Conservation (phyloP, 2,113 vertebrate species). For the Sclerurus mexicanus region DNA sequence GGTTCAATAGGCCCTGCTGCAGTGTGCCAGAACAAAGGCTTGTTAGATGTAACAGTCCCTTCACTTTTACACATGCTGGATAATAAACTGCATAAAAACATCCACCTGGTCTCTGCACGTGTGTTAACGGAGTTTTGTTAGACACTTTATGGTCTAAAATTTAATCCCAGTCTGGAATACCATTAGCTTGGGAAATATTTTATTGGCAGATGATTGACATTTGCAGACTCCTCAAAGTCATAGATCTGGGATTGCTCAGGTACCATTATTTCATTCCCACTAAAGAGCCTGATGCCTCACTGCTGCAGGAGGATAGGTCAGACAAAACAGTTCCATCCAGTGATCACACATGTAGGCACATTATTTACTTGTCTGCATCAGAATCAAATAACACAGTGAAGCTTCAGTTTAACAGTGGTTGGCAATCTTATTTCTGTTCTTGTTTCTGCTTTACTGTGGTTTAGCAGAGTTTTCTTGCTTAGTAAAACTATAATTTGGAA, state of each 20-base stretch:
- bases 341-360: accelerated
- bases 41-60: background rate
- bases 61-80: background rate
- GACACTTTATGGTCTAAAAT: background rate
- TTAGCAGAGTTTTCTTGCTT: background rate
- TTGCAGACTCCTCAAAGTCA: background rate
- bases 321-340: background rate
- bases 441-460: background rate
- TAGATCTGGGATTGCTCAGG: accelerated
- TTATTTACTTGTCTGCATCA: background rate
- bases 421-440: background rate
- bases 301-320: background rate
- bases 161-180: background rate
- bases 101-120: background rate
- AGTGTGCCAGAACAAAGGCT: background rate
- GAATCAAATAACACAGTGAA: background rate
- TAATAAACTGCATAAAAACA: background rate
- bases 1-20: background rate
- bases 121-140: background rate
- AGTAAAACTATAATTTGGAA: background rate
- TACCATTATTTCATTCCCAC: background rate
- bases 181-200: background rate
- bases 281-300: background rate
- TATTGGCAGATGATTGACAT: background rate
- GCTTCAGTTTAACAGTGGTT: background rate